Base-by-base conservation (phyloP, 2,888 invertebrate species). In the Lithophane socia region DNA sequence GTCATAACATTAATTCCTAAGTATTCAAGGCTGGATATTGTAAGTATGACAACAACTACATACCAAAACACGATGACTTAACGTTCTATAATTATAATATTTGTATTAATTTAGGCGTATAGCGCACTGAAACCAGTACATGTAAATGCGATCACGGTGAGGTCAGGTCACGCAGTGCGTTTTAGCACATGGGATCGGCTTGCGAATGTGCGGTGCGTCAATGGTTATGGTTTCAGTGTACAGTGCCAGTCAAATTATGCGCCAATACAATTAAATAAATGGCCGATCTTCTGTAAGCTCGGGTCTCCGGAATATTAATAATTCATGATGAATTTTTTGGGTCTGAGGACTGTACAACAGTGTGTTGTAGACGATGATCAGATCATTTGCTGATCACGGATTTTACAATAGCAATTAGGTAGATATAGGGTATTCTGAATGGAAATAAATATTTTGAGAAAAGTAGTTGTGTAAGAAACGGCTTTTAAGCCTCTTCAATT, bases 51-150 rank as follows among this genome's bases (percentile, higher is more conserved):
- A 73, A 77, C 74, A 73, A 69, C 82, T 81, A 77, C 71, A 73
- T 76, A 84, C 80, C 66, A 76, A 70, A 76, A 82, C 44, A 79
- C 78, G 75, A 85, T 67, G 83, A 82, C 83, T 77, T 79, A 83
- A 73, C 61, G n/a, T 85, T 76, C 69, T 85, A 85, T 66, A 37
- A 68, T 42, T 68, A 65, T 66, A 80, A 63, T 64, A 80, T 72
- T 76, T 67, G 61, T 67, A 82, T 79, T 56, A 68, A 58, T 67
- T 63, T 71, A 74, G 78, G 86, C 64, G 61, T 60, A 54, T 67
- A 52, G 37, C 68, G 82, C 83, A 77, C 74, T 69, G 83, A 71
- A 69, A 82, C 77, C 74, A 72, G 56, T 85, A 71, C 47, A 63
- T 47, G 64, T 75, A 80, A 72, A 71, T 60, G 47, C 60, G 42